These are phyloP conservation scores for Prietella phreatophila DNA, from an alignment of 2,113 vertebrate species.

Conservation along the genomic window DNA sequence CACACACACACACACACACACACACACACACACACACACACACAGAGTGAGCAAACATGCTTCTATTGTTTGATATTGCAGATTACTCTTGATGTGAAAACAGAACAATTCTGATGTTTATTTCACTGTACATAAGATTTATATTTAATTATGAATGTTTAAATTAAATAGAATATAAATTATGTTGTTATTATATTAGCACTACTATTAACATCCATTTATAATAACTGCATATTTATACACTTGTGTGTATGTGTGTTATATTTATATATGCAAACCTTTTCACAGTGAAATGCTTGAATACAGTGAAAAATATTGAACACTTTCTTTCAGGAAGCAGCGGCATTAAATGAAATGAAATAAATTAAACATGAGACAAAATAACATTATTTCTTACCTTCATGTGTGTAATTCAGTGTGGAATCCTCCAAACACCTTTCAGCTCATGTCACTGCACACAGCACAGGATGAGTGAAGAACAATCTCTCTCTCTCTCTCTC, in stretches of 20 bases:
- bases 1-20: too few species aligned
- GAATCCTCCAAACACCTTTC: neutral
- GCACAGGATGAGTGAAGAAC: constrained; percentile 1
- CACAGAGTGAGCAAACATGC: neutral
- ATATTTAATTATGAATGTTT: neutral
- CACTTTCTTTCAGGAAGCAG: neutral
- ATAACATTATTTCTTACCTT: constrained; percentile 32
- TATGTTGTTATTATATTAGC: neutral
- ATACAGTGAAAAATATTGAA: neutral
- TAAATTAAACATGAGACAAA: neutral
- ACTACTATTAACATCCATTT: neutral
- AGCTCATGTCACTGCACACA: neutral
- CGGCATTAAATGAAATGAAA: neutral
- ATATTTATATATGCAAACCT: neutral
- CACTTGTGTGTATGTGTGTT: neutral
- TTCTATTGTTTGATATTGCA: neutral
- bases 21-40: too few species aligned
- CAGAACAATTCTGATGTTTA: neutral
- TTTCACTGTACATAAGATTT: neutral
- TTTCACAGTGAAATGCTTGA: too few species aligned
- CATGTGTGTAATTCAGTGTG: constrained; percentile 29
- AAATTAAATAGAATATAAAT: neutral
- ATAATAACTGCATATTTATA: neutral
- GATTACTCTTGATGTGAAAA: neutral
- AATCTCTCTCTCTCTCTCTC: neutral